Conservation (phyloP, 2,888 invertebrate species). For the Augiades crinisus region DNA sequence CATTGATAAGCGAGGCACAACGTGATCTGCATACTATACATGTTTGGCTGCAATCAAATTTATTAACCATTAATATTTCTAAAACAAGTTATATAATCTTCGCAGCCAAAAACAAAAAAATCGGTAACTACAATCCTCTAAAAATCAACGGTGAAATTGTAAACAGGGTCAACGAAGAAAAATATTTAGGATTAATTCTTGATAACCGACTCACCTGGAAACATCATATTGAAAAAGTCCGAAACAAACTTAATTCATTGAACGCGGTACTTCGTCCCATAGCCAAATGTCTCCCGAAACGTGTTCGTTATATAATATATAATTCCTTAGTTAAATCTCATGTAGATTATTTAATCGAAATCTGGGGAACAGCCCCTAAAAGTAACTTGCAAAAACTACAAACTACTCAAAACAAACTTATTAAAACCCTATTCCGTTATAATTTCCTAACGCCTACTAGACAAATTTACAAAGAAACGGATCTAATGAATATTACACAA, state of each 20-base stretch:
- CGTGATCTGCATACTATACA: background rate
- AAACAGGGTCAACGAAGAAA: conserved; percentile 10
- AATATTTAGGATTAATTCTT: conserved; percentile 16
- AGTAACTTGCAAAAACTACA: conserved; percentile 4
- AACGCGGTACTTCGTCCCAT: conserved; percentile 7
- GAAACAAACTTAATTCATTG: conserved; percentile 12
- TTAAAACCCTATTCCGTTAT: conserved; percentile 25
- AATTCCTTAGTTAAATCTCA: conserved; percentile 25
- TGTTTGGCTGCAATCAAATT: conserved; percentile 2
- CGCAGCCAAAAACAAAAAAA: conserved; percentile 20
- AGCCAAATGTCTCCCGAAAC: conserved; percentile 13
- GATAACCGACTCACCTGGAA: conserved; percentile 24
- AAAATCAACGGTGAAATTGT: conserved; percentile 7
- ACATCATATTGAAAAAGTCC: conserved; percentile 13
- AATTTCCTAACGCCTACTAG: conserved; percentile 17
- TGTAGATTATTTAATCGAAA: too few relatives aligned
- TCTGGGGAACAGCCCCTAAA: conserved; percentile 24
- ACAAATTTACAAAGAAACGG: conserved; percentile 19
- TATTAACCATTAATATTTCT: conserved; percentile 2
- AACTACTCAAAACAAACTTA: conserved; percentile 24
- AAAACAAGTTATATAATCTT: conserved; percentile 24
- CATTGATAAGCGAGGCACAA: background rate
- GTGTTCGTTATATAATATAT: conserved; percentile 21
- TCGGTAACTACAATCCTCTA: background rate
- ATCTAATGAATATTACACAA: conserved; percentile 23